Evolutionary conservation across 2,888 invertebrate species (phyloP).

Genomic region (Lycocerus yunnanus): DNA sequence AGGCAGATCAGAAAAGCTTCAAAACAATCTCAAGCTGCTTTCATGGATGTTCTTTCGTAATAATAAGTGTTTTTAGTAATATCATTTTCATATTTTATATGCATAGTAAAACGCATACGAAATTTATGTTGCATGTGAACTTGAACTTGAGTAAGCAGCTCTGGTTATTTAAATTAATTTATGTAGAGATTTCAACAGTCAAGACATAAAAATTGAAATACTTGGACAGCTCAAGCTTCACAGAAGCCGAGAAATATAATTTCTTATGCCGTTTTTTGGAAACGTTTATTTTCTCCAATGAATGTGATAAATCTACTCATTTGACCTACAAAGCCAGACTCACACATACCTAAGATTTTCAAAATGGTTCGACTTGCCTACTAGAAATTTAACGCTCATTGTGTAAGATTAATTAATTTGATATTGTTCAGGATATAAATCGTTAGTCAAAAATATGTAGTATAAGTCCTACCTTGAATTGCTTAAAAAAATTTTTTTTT

Average conservation of each 20-base stretch:
- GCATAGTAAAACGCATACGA: background rate
- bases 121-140: background rate
- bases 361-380: background rate
- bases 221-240: background rate
- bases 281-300: background rate
- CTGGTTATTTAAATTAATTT: background rate
- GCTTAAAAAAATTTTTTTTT: background rate
- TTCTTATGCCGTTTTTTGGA: background rate
- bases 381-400: background rate
- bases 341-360: background rate
- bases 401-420: background rate
- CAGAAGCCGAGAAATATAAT: background rate
- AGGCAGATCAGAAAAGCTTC: constrained; percentile 17
- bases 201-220: too few relatives aligned
- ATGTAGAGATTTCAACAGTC: background rate
- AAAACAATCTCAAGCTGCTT: background rate
- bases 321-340: background rate
- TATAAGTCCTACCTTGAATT: background rate
- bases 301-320: background rate
- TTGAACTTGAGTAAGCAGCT: background rate
- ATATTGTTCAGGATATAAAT: too few relatives aligned
- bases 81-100: background rate
- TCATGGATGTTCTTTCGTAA: constrained; percentile 1
- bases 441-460: background rate
- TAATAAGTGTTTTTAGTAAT: background rate